Evolutionary conservation across 2,113 vertebrate species (phyloP), one percentile per base, ranked within the genome.

Genomic region (Varanus salvator): DNA sequence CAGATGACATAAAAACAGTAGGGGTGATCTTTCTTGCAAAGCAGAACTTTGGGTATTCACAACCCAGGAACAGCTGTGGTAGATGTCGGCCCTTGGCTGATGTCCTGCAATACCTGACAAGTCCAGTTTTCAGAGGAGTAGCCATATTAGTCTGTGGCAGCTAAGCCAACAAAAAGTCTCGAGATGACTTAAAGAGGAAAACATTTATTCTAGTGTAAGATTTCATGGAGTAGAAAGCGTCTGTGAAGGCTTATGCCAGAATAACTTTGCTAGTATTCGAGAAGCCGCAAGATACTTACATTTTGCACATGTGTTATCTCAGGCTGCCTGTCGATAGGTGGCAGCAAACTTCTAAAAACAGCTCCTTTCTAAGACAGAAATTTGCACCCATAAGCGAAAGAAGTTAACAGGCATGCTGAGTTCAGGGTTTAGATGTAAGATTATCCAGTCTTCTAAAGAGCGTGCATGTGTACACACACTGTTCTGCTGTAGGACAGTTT

Each of bases 221-320:
- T 64, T 64, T 64, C 5, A 5, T 64, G 60, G 14, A 64, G 15
- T 64, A 19, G 60, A 64, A 64, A 64, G 60, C 21, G 19, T 60
- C 57, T 15, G 15, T 15, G 12, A 60, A 60, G 15, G 9, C 12
- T 11, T 60, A 60, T 60, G 57, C 57, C 57, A 12, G 57, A 60
- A 60, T 60, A 60, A 60, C 6, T 54, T 54, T 54, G 54, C 4
- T 54, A 54, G 54, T 54, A 2, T 57, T 57, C 4, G 12, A 57
- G 57, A 15, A 14, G 57, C 57, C 57, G 12, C 12, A 60, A 60
- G 57, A 60, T 15, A 14, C 11, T 84, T 0, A 0, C 7, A 82
- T 88, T 87, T 84, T 0, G 0, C 27, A 60, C 0, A 0, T 15
- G 64, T 48, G 29, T 4, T 34, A 0, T 11, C 31, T 31, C 8